phyloP scores from a whole-genome alignment of 2,888 invertebrate species.

The Scelioninae gen. 2 region DNA sequence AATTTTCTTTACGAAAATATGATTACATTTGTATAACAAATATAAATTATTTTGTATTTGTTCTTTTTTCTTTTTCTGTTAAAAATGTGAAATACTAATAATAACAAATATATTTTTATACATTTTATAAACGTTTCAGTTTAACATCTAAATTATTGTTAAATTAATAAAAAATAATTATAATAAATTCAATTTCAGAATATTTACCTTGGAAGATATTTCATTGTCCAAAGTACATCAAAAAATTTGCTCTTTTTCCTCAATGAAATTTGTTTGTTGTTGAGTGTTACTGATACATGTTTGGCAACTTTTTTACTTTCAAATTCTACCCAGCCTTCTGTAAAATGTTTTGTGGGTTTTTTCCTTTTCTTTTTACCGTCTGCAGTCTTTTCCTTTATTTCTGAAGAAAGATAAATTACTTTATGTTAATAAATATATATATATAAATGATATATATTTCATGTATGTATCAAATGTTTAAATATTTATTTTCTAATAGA shows the following conservation, averaged over 20 bases:
- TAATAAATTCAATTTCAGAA: slow-evolving; percentile 2
- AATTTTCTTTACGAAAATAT: no score
- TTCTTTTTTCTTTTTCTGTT: no score
- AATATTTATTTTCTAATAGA: no score
- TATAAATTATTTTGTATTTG: background rate
- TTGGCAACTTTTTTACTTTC: slow-evolving; percentile 92
- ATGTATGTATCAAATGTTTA: no score
- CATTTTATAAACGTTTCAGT: no score
- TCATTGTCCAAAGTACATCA: slow-evolving; percentile 96
- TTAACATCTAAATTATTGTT: no score
- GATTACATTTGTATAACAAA: slow-evolving; percentile 14
- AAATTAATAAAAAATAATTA: no score
- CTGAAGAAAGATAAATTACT: slow-evolving; percentile 61
- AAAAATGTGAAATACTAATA: slow-evolving; percentile 7
- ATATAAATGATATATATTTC: no score
- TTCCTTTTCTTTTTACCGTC: slow-evolving; percentile 78
- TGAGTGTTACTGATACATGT: slow-evolving; percentile 87
- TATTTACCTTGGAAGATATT: slow-evolving; percentile 87
- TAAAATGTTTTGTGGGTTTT: slow-evolving; percentile 79
- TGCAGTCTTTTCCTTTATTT: slow-evolving; percentile 76
- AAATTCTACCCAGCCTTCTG: slow-evolving; percentile 98
- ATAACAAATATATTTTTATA: slow-evolving; percentile 10
- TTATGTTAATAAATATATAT: no score
- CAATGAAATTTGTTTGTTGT: slow-evolving; percentile 90
- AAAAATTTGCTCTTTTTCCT: slow-evolving; percentile 91